Conservation (phyloP, 2,888 invertebrate genomes). For the Sphaerophoria rueppellii region DNA sequence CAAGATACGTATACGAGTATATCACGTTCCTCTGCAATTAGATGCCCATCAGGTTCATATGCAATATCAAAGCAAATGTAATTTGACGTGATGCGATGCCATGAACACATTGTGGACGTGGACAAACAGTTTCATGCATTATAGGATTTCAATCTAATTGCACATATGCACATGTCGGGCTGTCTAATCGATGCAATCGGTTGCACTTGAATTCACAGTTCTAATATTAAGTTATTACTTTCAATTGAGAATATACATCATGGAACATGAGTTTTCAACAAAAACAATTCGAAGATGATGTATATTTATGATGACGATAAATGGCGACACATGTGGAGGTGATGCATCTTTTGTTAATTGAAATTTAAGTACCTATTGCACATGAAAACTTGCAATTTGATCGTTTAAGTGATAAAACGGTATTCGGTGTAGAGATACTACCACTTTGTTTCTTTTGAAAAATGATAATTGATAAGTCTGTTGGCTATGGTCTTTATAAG, state of each 20-base stretch:
- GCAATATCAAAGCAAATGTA: not conserved
- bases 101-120: not conserved
- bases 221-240: conserved; percentile 41
- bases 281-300: not conserved
- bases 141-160: conserved; percentile 49
- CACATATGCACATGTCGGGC: conserved; percentile 28
- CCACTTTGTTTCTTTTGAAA: not conserved
- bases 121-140: conserved; percentile 33
- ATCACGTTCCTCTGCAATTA: conserved; percentile 51
- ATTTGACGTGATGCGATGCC: conserved; percentile 27
- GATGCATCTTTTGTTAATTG: conserved; percentile 23
- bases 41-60: conserved; percentile 15
- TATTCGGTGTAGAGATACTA: not conserved
- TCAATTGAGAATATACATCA: conserved; percentile 55
- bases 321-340: not conserved
- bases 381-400: conserved; percentile 6
- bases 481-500: too few relatives aligned
- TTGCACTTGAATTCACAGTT: conserved; percentile 32
- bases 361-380: conserved; percentile 18
- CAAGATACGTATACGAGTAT: too few relatives aligned
- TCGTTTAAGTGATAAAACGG: conserved; percentile 17
- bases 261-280: conserved; percentile 17
- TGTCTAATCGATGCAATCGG: conserved; percentile 31
- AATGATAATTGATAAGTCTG: too few relatives aligned
- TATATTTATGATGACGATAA: too few relatives aligned